A percentile compares a stretch with the other conserved stretches of the same genome.
Evolutionary conservation across 2,797 vertebrate genomes (phyloP).

Genomic region (Etheostoma perlongum): DNA sequence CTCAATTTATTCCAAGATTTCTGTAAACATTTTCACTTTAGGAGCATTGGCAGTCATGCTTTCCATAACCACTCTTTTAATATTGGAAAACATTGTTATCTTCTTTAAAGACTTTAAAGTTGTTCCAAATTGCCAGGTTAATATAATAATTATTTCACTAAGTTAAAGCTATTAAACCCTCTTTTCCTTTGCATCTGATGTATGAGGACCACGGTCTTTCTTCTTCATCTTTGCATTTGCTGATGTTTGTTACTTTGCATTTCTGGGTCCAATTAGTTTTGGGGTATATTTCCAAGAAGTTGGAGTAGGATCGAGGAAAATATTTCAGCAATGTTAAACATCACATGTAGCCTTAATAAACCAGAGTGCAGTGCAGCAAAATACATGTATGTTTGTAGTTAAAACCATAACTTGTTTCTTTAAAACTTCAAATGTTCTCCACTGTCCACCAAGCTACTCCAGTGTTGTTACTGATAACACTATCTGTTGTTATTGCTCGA

Average conservation of each 20-base stretch:
- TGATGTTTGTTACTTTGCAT: slow-evolving; percentile 19
- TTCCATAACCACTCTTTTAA: slow-evolving; percentile 8
- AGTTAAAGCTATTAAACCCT: neutral
- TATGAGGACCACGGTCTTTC: slow-evolving; percentile 5
- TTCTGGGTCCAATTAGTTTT: slow-evolving; percentile 33
- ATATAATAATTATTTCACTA: slow-evolving; percentile 13
- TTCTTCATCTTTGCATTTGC: neutral
- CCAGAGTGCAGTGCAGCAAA: slow-evolving; percentile 13
- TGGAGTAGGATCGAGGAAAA: slow-evolving; percentile 27
- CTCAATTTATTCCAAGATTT: slow-evolving; percentile 34
- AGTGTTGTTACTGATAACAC: slow-evolving; percentile 23
- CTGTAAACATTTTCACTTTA: slow-evolving; percentile 35
- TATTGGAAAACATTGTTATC: slow-evolving; percentile 2
- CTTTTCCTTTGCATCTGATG: slow-evolving; percentile 1
- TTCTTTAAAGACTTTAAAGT: no score
- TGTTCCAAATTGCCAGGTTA: neutral
- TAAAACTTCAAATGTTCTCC: slow-evolving; percentile 8
- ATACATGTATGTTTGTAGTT: slow-evolving; percentile 31
- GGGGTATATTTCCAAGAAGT: slow-evolving; percentile 13
- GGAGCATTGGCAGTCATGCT: slow-evolving; percentile 15
- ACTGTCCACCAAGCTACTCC: slow-evolving; percentile 9
- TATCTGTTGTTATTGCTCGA: slow-evolving; percentile 1
- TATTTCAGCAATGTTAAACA: slow-evolving; percentile 32
- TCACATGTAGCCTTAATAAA: slow-evolving; percentile 3
- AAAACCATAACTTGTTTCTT: slow-evolving; percentile 6